Base-by-base conservation (phyloP, 1,140 invertebrate genomes). In the Apocrypta bakeri region DNA sequence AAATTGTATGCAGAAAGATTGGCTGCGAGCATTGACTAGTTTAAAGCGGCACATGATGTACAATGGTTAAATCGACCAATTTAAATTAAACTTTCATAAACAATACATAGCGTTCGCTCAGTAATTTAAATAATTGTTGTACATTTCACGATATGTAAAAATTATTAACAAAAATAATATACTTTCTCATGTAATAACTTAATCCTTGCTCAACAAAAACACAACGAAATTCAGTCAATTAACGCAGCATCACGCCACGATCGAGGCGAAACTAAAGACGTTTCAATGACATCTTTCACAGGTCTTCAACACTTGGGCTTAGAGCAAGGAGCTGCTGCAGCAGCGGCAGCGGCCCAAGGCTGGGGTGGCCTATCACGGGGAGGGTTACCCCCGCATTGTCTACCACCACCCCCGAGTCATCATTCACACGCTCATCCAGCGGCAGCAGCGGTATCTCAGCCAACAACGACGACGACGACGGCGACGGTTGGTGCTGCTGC, bases 301-400 rank as follows among this genome's bases (percentile, higher is more conserved):
- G 91, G 90, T 29, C 84, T 92, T 83, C 91, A 91, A 84, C 90
- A 92, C 85, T 87, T 91, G 86, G 85, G 90, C 81, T 85, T 92
- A 68, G 91, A 92, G 64, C 91, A 91, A 88, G 88, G 88, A 76
- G 88, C 88, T 31, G 86, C 88, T 11, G 42, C 81, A 1, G 29
- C 66, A 6, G 63, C 80, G 33, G 71, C 71, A 11, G 71, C 71
- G 24, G 56, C 74, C 8, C 90, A 91, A 85, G 89, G 89, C n/a
- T 92, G 91, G 91, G 90, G 90, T 81, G 90, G 90, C 76, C 85
- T 92, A 78, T 89, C 90, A 6, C 88, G 91, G 83, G 89, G 90
- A 80, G 90, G 89, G 84, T 71, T 92, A 83, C 89, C 90, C 61
- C 88, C 90, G 76, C 90, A 92, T 79, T 92, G 89, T 89, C 89